Percentiles rank a stretch among this genome's conserved stretches.
phyloP scores from a whole-genome alignment of 2,797 vertebrate genomes.

The Aplochiton taeniatus region DNA sequence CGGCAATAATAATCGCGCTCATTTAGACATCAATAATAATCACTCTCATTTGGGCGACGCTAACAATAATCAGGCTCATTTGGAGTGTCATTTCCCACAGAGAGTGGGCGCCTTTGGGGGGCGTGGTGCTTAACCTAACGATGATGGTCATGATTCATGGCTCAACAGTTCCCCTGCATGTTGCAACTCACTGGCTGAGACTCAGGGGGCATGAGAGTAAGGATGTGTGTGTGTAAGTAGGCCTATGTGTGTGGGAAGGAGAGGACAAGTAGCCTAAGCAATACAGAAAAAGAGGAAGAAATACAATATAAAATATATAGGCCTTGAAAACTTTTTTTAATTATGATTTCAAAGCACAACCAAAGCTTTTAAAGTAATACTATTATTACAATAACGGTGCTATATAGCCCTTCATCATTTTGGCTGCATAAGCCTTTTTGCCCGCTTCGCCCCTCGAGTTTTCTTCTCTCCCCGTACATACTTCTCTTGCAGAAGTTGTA shows the following conservation, averaged over 20 bases:
- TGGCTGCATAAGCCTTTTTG: not conserved
- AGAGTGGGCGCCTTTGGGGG: slow-evolving; percentile 75
- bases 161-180: slow-evolving; percentile 72
- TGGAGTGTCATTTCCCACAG: slow-evolving; percentile 72
- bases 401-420: too few species aligned
- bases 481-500: not conserved
- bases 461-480: not conserved
- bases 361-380: too few species aligned
- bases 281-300: too few species aligned
- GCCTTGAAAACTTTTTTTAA: too few species aligned
- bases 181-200: slow-evolving; percentile 44
- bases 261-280: too few species aligned
- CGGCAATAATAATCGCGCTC: slow-evolving; percentile 71
- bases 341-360: too few species aligned
- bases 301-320: too few species aligned
- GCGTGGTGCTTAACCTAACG: slow-evolving; percentile 81
- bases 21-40: slow-evolving; percentile 81
- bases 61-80: slow-evolving; percentile 80
- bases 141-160: slow-evolving; percentile 82
- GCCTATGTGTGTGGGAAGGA: slow-evolving; percentile 29
- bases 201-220: not conserved
- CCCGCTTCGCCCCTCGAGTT: too few species aligned
- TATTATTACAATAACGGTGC: too few species aligned
- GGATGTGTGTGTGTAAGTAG: slow-evolving; percentile 44
- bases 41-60: slow-evolving; percentile 79